Evolutionary conservation across 1,140 invertebrate species (phyloP).

Genomic region (Aphidius ervi): DNA sequence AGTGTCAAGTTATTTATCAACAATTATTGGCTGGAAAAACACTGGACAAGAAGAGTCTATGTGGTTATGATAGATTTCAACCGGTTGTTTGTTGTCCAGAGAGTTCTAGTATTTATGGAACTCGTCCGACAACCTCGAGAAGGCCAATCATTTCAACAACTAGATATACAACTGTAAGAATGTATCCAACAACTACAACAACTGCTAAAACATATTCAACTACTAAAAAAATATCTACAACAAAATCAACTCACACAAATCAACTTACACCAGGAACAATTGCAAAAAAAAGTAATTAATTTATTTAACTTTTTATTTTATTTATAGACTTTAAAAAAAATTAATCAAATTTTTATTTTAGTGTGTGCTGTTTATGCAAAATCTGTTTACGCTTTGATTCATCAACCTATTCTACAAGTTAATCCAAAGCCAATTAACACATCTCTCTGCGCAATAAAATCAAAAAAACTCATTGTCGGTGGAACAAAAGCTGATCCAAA

Average conservation of each 20-base stretch:
- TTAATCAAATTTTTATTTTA: slow-evolving; percentile 21
- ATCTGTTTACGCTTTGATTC: slow-evolving; percentile 30
- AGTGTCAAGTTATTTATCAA: slow-evolving; percentile 34
- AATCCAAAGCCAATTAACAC: slow-evolving; percentile 29
- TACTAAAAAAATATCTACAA: too few relatives aligned
- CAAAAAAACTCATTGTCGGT: slow-evolving; percentile 43
- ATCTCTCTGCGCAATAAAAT: slow-evolving; percentile 36
- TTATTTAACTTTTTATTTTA: slow-evolving; percentile 6
- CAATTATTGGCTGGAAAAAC: slow-evolving; percentile 29
- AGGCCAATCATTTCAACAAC: neutral
- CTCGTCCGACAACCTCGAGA: neutral
- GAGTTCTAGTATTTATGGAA: neutral
- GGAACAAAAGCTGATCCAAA: slow-evolving; percentile 40
- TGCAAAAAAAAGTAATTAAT: neutral
- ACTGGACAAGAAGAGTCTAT: slow-evolving; percentile 18
- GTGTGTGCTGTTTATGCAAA: slow-evolving; percentile 42
- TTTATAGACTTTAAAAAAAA: neutral
- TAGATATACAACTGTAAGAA: neutral
- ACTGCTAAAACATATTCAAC: too few relatives aligned
- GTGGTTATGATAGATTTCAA: slow-evolving; percentile 24
- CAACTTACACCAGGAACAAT: too few relatives aligned
- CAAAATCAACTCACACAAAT: too few relatives aligned
- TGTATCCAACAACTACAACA: too few relatives aligned
- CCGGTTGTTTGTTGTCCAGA: slow-evolving; percentile 42
- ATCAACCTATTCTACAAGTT: slow-evolving; percentile 26